These are phyloP conservation scores for Frieseomelitta varia DNA, from an alignment of 1,140 invertebrate species.

Conservation along the genomic window DNA sequence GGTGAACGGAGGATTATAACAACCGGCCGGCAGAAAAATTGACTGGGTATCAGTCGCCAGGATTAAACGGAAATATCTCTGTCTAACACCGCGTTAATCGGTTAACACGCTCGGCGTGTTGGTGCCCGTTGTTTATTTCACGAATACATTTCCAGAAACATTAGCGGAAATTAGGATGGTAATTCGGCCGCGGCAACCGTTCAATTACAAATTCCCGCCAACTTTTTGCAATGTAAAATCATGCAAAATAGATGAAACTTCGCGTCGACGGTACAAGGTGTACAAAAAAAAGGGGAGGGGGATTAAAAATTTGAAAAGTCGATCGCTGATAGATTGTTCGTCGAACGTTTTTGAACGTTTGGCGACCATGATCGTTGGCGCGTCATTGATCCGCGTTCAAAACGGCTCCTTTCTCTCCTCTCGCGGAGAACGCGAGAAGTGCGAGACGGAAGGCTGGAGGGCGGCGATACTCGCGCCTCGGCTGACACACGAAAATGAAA, in stretches of 20 bases:
- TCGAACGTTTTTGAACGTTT: neutral
- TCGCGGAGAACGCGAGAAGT: neutral
- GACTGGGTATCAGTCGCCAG: neutral
- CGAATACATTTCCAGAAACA: too few species aligned
- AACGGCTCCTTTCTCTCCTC: neutral
- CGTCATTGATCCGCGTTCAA: neutral
- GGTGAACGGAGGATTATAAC: neutral
- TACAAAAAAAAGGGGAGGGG: too few species aligned
- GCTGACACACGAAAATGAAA: conserved; percentile 13
- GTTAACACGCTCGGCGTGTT: neutral
- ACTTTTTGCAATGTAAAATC: too few species aligned
- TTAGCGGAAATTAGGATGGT: neutral
- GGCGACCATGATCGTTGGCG: neutral
- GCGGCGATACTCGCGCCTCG: conserved; percentile 11
- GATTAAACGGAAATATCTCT: neutral
- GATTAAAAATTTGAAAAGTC: too few species aligned
- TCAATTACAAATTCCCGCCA: too few species aligned
- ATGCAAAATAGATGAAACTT: too few species aligned
- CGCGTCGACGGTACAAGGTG: too few species aligned
- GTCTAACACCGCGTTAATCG: neutral
- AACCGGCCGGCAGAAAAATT: conserved; percentile 5
- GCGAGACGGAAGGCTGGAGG: neutral
- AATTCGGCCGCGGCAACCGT: too few species aligned
- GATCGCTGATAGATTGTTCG: neutral
- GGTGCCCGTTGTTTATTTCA: neutral